A percentile compares a stretch with the other conserved stretches of the same genome.
Evolutionary conservation across 2,888 invertebrate genomes (phyloP).

Genomic region (Tanypteryx hageni): DNA sequence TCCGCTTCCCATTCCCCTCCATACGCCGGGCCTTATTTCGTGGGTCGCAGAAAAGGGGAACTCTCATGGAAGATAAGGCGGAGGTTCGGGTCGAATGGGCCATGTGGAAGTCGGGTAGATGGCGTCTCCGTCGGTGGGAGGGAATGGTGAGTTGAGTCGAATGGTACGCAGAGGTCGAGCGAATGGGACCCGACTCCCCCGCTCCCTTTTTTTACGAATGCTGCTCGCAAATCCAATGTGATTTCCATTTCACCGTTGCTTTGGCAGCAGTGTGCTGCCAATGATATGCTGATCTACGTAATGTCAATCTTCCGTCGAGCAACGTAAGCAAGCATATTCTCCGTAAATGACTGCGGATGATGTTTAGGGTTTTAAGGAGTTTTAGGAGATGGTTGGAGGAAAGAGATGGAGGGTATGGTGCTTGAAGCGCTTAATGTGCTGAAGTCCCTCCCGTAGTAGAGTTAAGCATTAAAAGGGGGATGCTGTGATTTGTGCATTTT

Average conservation of each 20-base stretch:
- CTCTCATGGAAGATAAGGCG: background rate
- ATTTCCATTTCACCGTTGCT: conserved; percentile 21
- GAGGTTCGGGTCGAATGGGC: background rate
- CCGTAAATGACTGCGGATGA: background rate
- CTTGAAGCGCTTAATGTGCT: background rate
- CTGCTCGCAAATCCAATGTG: conserved; percentile 15
- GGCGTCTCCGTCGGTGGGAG: background rate
- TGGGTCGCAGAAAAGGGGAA: background rate
- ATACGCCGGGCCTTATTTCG: conserved; percentile 1
- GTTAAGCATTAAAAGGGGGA: background rate
- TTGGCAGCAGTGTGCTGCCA: background rate
- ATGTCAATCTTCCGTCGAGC: background rate
- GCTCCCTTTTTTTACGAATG: background rate
- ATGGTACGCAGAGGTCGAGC: background rate
- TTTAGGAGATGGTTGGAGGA: background rate
- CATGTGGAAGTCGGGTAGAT: background rate
- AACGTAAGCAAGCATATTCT: background rate
- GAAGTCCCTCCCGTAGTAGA: background rate
- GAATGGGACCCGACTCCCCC: background rate
- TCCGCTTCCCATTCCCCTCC: too few species aligned
- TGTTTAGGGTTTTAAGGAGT: background rate
- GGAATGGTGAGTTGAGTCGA: background rate
- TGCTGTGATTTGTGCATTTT: too few species aligned
- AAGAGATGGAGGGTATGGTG: background rate
- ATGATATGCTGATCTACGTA: background rate